Percentiles rank a stretch among this genome's conserved stretches.
Evolutionary conservation across 1,140 invertebrate species (phyloP).

Genomic region (Parasteatoda tepidariorum): DNA sequence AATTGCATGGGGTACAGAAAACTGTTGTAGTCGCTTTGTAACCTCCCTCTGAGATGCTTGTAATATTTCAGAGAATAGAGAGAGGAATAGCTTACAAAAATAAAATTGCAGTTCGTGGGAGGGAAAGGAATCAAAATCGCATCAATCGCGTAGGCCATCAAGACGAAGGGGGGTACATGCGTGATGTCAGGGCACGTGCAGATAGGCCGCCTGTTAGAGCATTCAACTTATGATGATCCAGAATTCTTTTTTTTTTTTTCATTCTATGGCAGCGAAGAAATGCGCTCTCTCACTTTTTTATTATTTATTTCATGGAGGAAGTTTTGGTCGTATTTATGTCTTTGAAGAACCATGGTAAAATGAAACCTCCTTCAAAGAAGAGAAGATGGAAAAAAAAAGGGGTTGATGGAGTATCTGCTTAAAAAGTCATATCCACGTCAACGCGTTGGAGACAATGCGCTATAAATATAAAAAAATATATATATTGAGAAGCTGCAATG

Average conservation of each 20-base stretch:
- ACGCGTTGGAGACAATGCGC: too few relatives aligned
- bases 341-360: not conserved
- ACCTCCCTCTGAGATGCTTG: not conserved
- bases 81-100: constrained; percentile 8
- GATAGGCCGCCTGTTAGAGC: constrained; percentile 40
- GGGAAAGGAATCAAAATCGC: constrained; percentile 45
- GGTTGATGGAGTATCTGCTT: too few relatives aligned
- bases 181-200: constrained; percentile 40
- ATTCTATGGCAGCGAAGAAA: not conserved
- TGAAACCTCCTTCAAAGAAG: not conserved
- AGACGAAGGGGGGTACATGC: constrained; percentile 1
- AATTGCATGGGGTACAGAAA: not conserved
- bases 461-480: too few relatives aligned
- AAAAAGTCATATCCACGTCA: too few relatives aligned
- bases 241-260: not conserved
- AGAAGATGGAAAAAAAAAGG: too few relatives aligned
- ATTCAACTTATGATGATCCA: constrained; percentile 30
- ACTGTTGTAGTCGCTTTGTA: not conserved
- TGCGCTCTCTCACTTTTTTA: not conserved
- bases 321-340: not conserved
- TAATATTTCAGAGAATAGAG: not conserved
- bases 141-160: constrained; percentile 38
- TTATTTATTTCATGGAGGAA: not conserved
- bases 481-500: too few relatives aligned
- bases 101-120: constrained; percentile 32